Evolutionary conservation across 2,113 vertebrate genomes (phyloP), one percentile per base, ranked within the genome.

Genomic region (Lepisosteus oculatus): DNA sequence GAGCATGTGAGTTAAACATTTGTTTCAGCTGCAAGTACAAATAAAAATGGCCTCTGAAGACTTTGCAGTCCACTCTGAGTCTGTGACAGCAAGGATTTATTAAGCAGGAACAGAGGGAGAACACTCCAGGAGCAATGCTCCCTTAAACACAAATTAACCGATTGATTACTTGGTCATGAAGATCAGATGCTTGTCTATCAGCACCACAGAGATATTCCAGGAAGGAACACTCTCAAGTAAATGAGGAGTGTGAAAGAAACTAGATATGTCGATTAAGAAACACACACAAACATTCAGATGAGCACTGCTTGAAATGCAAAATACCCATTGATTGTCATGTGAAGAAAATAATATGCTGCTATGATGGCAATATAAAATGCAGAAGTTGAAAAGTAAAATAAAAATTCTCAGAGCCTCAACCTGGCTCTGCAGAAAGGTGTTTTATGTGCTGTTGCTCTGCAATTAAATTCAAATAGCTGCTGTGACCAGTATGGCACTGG

Each of bases 61-160:
- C 29, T 29, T 29, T 29, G 56, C 17, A 73, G 13, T 41, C 56
- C 56, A 41, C 43, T 43, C 77, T 55, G 66, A 77, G 73, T 75
- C 79, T 71, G 73, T 13, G 59, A 79, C 88, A 89, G 90, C 85
- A 89, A 81, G 85, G 89, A 90, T 85, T 85, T 89, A 90, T 87
- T 86, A 88, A 81, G 81, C 81, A 85, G 76, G 86, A 88, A 90
- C 83, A 87, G 87, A 90, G 45, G 61, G 78, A 85, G 71, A 81
- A 88, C 69, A 82, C 84, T 86, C 88, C 83, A 86, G 82, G 85
- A 85, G 83, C 81, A 80, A 47, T 82, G 77, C 83, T 87, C 84
- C 86, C 82, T 86, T 84, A 77, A 79, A 89, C 86, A 87, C 87
- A 84, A 90, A 92, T 88, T 88, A 90, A 85, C 83, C 88, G 86